phyloP scores from a whole-genome alignment of 2,888 invertebrate species.

The Phyto melanocephala region DNA sequence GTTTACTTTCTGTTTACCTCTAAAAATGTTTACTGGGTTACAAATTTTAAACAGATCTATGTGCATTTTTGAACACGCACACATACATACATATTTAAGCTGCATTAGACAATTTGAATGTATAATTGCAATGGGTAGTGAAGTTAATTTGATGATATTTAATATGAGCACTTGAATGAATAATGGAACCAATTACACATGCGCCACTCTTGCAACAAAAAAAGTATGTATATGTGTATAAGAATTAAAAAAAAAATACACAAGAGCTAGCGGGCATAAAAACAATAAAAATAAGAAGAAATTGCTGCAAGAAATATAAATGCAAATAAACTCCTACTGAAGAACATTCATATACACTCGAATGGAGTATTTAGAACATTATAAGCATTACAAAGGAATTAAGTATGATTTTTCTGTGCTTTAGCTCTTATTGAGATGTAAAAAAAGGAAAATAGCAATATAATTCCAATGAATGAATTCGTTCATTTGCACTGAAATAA shows the following conservation, averaged over 20 bases:
- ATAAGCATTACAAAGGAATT: constrained; percentile 53
- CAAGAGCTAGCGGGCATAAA: constrained; percentile 16
- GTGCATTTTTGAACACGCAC: neutral
- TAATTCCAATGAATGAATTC: constrained; percentile 55
- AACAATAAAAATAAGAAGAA: constrained; percentile 30
- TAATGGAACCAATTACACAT: constrained; percentile 64
- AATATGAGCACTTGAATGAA: constrained; percentile 62
- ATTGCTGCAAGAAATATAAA: constrained; percentile 14
- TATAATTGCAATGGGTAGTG: constrained; percentile 59
- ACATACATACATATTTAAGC: neutral
- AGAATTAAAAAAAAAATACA: neutral
- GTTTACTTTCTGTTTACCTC: too few relatives aligned
- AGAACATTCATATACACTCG: constrained; percentile 26
- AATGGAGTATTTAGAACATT: constrained; percentile 53
- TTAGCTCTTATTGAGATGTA: constrained; percentile 16
- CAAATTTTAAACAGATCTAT: neutral
- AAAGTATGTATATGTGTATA: neutral
- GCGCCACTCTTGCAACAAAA: constrained; percentile 45
- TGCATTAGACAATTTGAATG: constrained; percentile 62
- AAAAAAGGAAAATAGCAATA: constrained; percentile 51
- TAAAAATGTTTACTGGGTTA: constrained; percentile 8
- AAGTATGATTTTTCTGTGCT: constrained; percentile 13
- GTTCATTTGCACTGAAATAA: constrained; percentile 48
- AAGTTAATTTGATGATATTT: constrained; percentile 64
- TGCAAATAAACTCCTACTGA: constrained; percentile 47